Percentiles rank a stretch among this genome's conserved stretches.
Evolutionary conservation across 2,797 vertebrate species (phyloP).

Genomic region (Setipinna tenuifilis): DNA sequence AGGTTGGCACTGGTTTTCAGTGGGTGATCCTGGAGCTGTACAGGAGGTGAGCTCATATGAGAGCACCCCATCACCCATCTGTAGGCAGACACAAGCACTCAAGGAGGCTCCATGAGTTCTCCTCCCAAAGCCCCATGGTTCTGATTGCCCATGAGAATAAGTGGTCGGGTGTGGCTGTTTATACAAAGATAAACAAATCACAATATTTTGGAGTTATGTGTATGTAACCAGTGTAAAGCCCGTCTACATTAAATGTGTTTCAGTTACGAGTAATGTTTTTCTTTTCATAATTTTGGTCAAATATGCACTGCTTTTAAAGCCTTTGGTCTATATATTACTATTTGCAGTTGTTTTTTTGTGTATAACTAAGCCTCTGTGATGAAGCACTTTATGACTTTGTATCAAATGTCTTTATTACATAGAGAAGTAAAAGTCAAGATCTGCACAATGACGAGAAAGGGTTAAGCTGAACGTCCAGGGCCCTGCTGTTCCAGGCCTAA

Average conservation of each 20-base stretch:
- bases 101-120: no score
- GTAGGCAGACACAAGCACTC: background rate
- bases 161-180: background rate
- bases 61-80: background rate
- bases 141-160: background rate
- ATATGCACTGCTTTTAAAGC: background rate
- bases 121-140: background rate
- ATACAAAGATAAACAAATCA: background rate
- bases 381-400: background rate
- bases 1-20: constrained; percentile 1
- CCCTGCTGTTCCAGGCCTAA: no score
- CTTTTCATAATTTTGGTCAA: background rate
- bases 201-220: background rate
- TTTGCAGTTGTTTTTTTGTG: background rate
- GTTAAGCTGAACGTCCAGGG: no score
- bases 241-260: background rate
- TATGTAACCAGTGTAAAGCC: background rate
- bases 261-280: background rate
- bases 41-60: background rate
- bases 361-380: background rate
- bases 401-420: background rate
- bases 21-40: background rate
- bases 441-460: background rate
- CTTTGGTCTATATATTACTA: background rate
- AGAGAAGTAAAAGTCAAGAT: background rate